Evolutionary conservation across 2,888 invertebrate species (phyloP).

Genomic region (Kryphioiulus occultus): DNA sequence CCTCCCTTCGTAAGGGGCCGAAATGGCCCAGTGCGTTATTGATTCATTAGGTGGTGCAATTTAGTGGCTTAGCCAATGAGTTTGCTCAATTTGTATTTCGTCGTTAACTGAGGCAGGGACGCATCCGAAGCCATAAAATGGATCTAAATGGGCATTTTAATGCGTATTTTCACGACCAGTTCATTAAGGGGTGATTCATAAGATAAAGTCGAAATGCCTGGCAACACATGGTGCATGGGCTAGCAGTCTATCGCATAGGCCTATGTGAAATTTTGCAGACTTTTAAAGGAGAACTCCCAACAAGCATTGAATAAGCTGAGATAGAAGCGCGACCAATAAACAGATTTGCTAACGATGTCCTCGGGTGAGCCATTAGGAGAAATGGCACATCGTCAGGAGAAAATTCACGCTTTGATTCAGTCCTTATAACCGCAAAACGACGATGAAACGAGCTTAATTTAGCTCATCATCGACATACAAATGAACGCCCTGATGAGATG

Average conservation of each 20-base stretch:
- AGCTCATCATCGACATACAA: conserved; percentile 32
- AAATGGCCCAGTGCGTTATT: not conserved
- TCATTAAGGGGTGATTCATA: conserved; percentile 17
- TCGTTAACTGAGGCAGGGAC: not conserved
- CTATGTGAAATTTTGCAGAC: not conserved
- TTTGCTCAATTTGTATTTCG: not conserved
- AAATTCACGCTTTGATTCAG: conserved; percentile 21
- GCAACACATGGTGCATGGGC: not conserved
- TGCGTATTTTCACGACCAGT: conserved; percentile 3
- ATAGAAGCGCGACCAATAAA: not conserved
- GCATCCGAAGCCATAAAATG: not conserved
- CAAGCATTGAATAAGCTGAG: not conserved
- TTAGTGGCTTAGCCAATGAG: not conserved
- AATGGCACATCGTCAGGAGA: conserved; percentile 27
- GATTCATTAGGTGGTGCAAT: conserved; percentile 3
- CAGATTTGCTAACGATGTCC: conserved; percentile 39
- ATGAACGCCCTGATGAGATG: not conserved
- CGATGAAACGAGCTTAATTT: conserved; percentile 21
- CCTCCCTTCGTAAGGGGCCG: not conserved
- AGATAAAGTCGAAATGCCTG: not conserved
- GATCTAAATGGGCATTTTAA: not conserved
- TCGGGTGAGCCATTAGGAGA: conserved; percentile 17
- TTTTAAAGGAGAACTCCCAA: not conserved
- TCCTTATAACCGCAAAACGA: conserved; percentile 17
- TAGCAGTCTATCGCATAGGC: not conserved